Conservation (phyloP, 2,888 invertebrate genomes). For the Phyto melanocephala region DNA sequence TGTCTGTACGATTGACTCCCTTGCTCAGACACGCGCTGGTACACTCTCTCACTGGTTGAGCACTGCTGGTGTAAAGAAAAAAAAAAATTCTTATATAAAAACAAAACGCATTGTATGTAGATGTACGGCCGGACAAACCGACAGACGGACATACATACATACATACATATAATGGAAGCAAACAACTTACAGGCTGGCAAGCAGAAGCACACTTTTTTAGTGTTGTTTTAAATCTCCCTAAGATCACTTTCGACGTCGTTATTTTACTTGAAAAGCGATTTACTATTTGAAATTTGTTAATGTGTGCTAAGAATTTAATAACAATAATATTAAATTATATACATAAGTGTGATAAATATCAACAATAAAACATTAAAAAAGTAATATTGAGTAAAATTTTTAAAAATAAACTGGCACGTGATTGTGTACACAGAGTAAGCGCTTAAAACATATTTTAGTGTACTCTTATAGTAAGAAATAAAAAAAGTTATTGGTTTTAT, state of each 20-base stretch:
- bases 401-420: constrained; percentile 18
- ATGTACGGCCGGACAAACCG: not conserved
- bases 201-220: constrained; percentile 50
- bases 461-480: not conserved
- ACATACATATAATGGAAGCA: constrained; percentile 1
- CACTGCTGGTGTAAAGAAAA: not conserved
- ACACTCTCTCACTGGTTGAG: not conserved
- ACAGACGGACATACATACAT: not conserved
- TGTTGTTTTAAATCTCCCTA: constrained; percentile 67
- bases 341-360: constrained; percentile 28
- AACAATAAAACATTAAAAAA: constrained; percentile 10
- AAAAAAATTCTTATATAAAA: constrained; percentile 41
- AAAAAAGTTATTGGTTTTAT: not conserved
- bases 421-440: constrained; percentile 16
- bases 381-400: not conserved
- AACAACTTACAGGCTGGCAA: constrained; percentile 26
- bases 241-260: constrained; percentile 65
- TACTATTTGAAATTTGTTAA: not conserved
- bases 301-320: not conserved
- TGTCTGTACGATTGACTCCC: not conserved
- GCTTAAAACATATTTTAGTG: not conserved
- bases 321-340: constrained; percentile 21
- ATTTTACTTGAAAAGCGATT: constrained; percentile 11
- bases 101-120: constrained; percentile 27
- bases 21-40: not conserved